A percentile compares a stretch with the other conserved stretches of the same genome.
These are phyloP conservation scores for Sympetrum striolatum DNA, from an alignment of 2,888 invertebrate species.

Conservation along the genomic window DNA sequence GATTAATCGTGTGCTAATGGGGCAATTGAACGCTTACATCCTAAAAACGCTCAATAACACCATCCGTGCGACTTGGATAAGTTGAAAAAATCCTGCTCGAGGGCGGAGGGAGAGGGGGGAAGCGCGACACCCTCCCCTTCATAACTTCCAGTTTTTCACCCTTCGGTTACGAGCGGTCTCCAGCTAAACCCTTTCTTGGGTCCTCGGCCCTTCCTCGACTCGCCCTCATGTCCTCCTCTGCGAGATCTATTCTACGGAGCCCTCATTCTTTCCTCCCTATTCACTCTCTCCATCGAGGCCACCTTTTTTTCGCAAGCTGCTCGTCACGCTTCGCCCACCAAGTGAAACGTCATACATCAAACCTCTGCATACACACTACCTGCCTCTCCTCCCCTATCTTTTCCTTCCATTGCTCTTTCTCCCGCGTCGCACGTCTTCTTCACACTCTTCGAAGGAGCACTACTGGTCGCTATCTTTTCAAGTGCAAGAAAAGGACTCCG, in stretches of 20 bases:
- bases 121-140: not conserved
- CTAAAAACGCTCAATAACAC: slow-evolving; percentile 25
- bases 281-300: not conserved
- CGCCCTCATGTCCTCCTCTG: not conserved
- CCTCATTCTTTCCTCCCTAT: not conserved
- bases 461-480: not conserved
- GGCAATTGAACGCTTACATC: slow-evolving; percentile 32
- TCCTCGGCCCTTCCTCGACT: slow-evolving; percentile 3
- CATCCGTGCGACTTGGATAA: not conserved
- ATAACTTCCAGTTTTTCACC: slow-evolving; percentile 5
- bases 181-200: not conserved
- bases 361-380: slow-evolving; percentile 27
- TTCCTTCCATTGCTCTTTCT: not conserved
- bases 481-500: not conserved
- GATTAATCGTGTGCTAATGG: slow-evolving; percentile 42
- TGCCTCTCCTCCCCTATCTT: not conserved
- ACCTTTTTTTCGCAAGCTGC: slow-evolving; percentile 42
- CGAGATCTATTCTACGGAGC: not conserved
- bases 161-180: not conserved
- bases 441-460: not conserved
- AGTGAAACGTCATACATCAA: slow-evolving; percentile 43
- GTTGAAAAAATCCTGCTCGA: not conserved
- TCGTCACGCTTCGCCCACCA: slow-evolving; percentile 42
- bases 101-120: not conserved
- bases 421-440: not conserved